Conservation (phyloP, 1,140 invertebrate species). For the Drosophila tani region DNA sequence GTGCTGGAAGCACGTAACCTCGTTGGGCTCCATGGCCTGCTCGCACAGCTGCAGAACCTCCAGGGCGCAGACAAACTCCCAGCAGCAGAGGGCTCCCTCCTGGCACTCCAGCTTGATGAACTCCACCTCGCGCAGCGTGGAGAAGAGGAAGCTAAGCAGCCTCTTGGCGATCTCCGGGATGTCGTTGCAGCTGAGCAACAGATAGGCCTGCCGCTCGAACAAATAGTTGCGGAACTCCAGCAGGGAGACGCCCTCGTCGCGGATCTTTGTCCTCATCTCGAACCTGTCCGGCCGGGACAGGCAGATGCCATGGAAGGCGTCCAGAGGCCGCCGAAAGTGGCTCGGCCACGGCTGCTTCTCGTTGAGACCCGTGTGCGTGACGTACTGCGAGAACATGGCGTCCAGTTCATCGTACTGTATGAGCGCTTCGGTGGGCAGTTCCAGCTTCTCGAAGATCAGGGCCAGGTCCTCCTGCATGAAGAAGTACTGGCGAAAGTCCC, state of each 20-base stretch:
- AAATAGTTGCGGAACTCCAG: conserved; percentile 97
- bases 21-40: conserved; percentile 88
- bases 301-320: conserved; percentile 93
- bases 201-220: conserved; percentile 94
- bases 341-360: conserved; percentile 93
- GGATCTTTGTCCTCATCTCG: conserved; percentile 89
- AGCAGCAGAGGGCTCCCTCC: conserved; percentile 94
- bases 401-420: conserved; percentile 99
- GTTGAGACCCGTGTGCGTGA: conserved; percentile 95
- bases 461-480: conserved; percentile 97
- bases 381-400: conserved; percentile 98
- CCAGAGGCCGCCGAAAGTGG: conserved; percentile 91
- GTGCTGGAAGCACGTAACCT: conserved; percentile 89
- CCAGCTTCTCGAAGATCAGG: conserved; percentile 97
- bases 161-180: conserved; percentile 80
- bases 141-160: conserved; percentile 76
- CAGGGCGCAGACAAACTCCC: conserved; percentile 96
- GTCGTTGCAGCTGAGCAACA: conserved; percentile 73
- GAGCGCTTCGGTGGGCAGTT: conserved; percentile 96
- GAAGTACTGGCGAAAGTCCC: conserved; percentile 98
- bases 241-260: conserved; percentile 89
- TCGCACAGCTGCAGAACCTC: conserved; percentile 94
- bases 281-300: conserved; percentile 89
- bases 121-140: conserved; percentile 80
- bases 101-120: conserved; percentile 86